phyloP scores from a whole-genome alignment of 2,113 vertebrate species.

The Ammodytes dubius region DNA sequence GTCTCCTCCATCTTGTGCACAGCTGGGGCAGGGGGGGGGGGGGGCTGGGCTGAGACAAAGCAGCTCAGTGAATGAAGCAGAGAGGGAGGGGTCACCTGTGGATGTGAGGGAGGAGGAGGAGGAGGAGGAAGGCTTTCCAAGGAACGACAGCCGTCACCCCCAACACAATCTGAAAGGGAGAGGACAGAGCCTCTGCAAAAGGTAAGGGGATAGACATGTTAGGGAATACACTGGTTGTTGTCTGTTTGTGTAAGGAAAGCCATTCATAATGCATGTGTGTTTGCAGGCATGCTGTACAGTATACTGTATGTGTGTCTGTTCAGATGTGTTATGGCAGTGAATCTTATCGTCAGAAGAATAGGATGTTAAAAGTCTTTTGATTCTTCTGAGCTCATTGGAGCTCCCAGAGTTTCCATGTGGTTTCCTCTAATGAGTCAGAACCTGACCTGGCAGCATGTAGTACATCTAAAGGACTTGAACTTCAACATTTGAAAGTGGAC shows the following conservation, averaged over 20 bases:
- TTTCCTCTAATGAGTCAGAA: slow-evolving; percentile 18
- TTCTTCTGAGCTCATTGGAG: background rate
- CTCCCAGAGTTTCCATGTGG: background rate
- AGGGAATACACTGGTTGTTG: background rate
- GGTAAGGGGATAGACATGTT: slow-evolving; percentile 40
- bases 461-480: background rate
- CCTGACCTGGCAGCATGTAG: background rate
- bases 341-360: background rate
- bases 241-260: background rate
- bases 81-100: slow-evolving; percentile 75
- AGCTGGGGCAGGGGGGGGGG: slow-evolving; percentile 17
- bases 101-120: slow-evolving; percentile 61
- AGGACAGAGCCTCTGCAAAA: slow-evolving; percentile 30
- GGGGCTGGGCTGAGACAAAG: slow-evolving; percentile 43
- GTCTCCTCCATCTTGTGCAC: slow-evolving; percentile 75
- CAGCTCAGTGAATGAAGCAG: slow-evolving; percentile 29
- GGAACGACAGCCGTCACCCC: slow-evolving; percentile 29
- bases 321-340: background rate
- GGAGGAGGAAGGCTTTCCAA: slow-evolving; percentile 42
- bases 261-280: background rate
- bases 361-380: background rate
- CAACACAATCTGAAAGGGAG: background rate
- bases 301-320: background rate
- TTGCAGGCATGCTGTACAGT: background rate
- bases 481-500: background rate